Evolutionary conservation across 2,797 vertebrate species (phyloP).

Genomic region (Pempheris klunzingeri): DNA sequence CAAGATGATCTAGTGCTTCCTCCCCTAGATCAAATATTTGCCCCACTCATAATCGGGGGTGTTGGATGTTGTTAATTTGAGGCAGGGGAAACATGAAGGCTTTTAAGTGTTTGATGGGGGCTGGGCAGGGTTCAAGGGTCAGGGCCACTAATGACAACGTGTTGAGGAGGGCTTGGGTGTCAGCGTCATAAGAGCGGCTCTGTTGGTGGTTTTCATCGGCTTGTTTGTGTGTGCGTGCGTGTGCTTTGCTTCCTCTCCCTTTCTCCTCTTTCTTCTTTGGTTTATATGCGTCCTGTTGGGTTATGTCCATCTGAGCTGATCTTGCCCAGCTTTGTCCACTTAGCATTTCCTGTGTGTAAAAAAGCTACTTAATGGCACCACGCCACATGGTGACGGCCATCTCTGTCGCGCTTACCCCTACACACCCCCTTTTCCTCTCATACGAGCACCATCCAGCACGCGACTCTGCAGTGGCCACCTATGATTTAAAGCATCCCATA

Average conservation of each 20-base stretch:
- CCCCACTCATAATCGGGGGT: constrained; percentile 73
- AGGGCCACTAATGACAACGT: constrained; percentile 81
- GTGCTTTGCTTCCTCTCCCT: constrained; percentile 6
- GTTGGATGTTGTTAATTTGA: constrained; percentile 84
- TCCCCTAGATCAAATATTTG: constrained; percentile 82
- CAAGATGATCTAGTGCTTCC: constrained; percentile 82
- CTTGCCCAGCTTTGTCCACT: constrained; percentile 76
- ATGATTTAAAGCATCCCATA: constrained; percentile 76
- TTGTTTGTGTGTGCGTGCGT: constrained; percentile 21
- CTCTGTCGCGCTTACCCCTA: constrained; percentile 45
- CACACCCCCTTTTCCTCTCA: constrained; percentile 19
- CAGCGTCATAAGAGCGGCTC: constrained; percentile 66
- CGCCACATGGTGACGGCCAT: constrained; percentile 68
- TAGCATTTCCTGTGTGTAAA: constrained; percentile 80
- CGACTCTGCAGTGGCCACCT: constrained; percentile 54
- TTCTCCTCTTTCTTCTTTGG: constrained; percentile 54
- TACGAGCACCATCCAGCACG: constrained; percentile 23
- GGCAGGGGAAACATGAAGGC: constrained; percentile 73
- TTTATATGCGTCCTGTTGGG: constrained; percentile 73
- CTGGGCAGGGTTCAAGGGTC: constrained; percentile 79
- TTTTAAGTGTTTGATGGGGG: constrained; percentile 81
- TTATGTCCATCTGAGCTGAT: constrained; percentile 70
- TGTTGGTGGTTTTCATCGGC: constrained; percentile 67
- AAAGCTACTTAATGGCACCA: constrained; percentile 76
- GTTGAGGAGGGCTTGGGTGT: constrained; percentile 74